Base-by-base conservation (phyloP, 2,113 vertebrate genomes). In the Chloebia gouldiae region DNA sequence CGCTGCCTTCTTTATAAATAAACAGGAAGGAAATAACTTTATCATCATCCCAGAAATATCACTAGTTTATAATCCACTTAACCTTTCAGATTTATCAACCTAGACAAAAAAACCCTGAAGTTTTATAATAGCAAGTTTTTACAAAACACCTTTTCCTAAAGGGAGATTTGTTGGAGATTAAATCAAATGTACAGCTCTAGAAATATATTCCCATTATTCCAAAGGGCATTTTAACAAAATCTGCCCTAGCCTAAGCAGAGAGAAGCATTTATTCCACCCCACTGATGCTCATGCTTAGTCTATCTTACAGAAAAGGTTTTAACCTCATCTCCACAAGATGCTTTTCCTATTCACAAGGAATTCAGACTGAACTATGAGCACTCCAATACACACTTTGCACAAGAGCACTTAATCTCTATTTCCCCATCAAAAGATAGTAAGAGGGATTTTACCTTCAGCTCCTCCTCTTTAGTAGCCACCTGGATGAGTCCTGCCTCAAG, bases 391-490 rank as follows among this genome's bases (percentile, higher is more conserved):
- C 15, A 71, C 66, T 40, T 30, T 68, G 65, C 49, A 85, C 30
- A 81, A 75, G 35, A 71, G 51, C 87, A 79, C 53, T 79, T 81
- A 18, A 85, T 30, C 33, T n/a, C 54, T 53, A 13, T 28, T 69
- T 69, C 39, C 49, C 53, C 53, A 47, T 45, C 24, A 51, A 51
- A 72, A 95, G n/a, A 81, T 10, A 57, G 3, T 2, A 20, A 1
- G 2, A 53, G 57, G 56, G 59, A 57, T 61, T 94, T 98, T 98
- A 99, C 99, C 98, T 98, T 98, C 54, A 99, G 97, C 63, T 99
- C 98, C n/a, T 99, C 99, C 79, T 99, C 99, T 94, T 99, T 99
- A 93, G 99, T 99, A 86, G 99, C 99, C 97, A 99, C 98, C 96
- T 99, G 98, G 90, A 99, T 99, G 77, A 99, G 98, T 73, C 99